Evolutionary conservation across 1,140 invertebrate genomes (phyloP).

Genomic region (Neelides sp.): DNA sequence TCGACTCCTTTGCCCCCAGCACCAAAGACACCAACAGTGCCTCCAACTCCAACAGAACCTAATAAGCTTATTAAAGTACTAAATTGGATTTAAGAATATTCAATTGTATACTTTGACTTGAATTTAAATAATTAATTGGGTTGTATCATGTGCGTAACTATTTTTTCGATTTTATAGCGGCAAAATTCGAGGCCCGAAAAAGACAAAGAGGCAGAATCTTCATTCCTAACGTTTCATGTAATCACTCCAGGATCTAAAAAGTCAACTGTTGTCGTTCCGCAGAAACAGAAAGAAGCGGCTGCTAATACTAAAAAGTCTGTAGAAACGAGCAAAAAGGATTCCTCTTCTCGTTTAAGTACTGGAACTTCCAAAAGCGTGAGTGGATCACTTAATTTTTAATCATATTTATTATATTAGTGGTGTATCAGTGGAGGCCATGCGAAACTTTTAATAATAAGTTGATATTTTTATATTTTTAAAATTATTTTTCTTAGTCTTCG

Average conservation of each 20-base stretch:
- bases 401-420: too few relatives aligned
- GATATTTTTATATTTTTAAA: too few relatives aligned
- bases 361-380: background rate
- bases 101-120: too few relatives aligned
- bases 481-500: too few relatives aligned
- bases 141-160: too few relatives aligned
- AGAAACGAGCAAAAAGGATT: background rate
- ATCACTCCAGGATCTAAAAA: conserved; percentile 15
- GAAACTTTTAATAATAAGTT: too few relatives aligned
- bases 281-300: conserved; percentile 20
- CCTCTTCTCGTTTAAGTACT: background rate
- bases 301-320: conserved; percentile 7
- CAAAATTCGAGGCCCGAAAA: conserved; percentile 16
- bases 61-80: too few relatives aligned
- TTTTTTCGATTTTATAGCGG: too few relatives aligned
- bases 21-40: conserved; percentile 28
- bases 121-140: too few relatives aligned
- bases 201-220: background rate
- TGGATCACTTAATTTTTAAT: too few relatives aligned
- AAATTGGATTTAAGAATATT: too few relatives aligned
- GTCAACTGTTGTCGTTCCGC: conserved; percentile 25
- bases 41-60: background rate
- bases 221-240: conserved; percentile 28
- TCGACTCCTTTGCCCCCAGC: conserved; percentile 34
- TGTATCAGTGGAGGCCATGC: too few relatives aligned